Percentiles rank a stretch among this genome's conserved stretches.
These are phyloP conservation scores for Anser cygnoides DNA, from an alignment of 2,113 vertebrate genomes.

Conservation along the genomic window DNA sequence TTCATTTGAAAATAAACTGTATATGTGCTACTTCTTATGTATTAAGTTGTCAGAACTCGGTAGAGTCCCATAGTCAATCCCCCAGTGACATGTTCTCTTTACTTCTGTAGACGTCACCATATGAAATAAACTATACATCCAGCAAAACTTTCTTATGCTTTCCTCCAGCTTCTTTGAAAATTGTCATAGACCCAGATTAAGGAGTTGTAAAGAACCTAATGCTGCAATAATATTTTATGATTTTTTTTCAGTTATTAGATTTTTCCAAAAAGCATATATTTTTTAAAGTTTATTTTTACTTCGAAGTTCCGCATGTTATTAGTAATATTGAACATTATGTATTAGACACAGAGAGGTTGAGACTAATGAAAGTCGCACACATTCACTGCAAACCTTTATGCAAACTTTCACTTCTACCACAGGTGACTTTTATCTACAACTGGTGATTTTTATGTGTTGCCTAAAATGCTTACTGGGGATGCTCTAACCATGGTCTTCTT, in stretches of 20 bases:
- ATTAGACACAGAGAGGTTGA: not conserved
- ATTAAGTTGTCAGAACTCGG: not conserved
- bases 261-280: not conserved
- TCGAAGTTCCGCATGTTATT: not conserved
- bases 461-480: not conserved
- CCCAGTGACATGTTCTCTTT: not conserved
- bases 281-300: not conserved
- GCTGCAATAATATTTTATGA: not conserved
- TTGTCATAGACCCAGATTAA: not conserved
- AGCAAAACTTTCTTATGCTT: not conserved
- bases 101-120: not conserved
- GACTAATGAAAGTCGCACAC: not conserved
- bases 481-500: not conserved
- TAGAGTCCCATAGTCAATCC: not conserved
- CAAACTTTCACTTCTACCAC: not conserved
- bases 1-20: not conserved
- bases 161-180: not conserved
- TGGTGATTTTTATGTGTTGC: not conserved
- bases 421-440: not conserved
- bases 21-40: not conserved
- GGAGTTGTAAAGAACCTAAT: not conserved
- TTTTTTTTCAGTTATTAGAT: not conserved
- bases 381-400: not conserved
- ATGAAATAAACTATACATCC: fast-evolving
- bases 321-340: not conserved